Conservation (phyloP, 2,113 vertebrate species). For the Pituophis catenifer region DNA sequence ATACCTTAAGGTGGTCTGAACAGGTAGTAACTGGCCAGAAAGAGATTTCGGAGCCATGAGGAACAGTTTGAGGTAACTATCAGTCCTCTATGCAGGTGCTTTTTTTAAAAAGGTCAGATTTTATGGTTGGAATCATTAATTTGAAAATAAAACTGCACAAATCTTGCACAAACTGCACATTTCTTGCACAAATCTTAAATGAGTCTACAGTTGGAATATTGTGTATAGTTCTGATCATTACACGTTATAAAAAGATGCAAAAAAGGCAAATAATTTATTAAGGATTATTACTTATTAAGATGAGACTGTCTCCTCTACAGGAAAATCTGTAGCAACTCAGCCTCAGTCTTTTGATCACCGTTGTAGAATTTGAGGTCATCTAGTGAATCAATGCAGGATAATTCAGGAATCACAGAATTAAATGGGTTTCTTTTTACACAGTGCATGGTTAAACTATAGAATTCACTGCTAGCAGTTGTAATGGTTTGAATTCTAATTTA, state of each 20-base stretch:
- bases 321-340: not conserved
- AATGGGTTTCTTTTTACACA: not conserved
- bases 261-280: not conserved
- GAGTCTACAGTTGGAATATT: not conserved
- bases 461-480: not conserved
- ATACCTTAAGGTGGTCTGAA: no score
- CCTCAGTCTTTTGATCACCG: not conserved
- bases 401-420: not conserved
- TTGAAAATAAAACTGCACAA: not conserved
- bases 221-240: not conserved
- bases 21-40: no score
- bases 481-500: not conserved
- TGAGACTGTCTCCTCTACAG: not conserved
- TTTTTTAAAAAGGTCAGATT: not conserved
- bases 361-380: not conserved
- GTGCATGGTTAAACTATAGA: not conserved
- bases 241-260: not conserved
- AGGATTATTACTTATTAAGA: not conserved
- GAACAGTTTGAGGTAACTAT: no score
- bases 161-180: no score
- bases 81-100: no score
- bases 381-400: not conserved
- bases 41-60: no score
- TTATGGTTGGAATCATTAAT: not conserved
- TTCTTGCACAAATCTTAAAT: not conserved